Conservation (phyloP, 2,113 vertebrate species). For the Motacilla alba region DNA sequence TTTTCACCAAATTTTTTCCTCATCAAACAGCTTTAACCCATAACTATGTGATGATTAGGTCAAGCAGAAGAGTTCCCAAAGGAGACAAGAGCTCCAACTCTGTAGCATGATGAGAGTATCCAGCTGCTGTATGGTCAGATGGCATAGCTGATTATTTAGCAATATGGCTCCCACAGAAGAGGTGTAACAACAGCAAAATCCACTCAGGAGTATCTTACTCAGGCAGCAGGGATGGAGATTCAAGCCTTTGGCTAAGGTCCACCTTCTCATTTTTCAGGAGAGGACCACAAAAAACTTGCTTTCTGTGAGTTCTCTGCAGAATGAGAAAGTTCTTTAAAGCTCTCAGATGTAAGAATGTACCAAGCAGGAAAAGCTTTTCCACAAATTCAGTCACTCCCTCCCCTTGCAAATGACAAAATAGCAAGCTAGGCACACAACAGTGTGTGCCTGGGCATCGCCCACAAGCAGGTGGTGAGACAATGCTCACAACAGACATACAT, state of each 20-base stretch:
- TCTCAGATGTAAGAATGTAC: neutral
- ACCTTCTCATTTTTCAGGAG: neutral
- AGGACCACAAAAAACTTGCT: neutral
- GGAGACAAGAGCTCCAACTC: neutral
- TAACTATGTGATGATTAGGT: neutral
- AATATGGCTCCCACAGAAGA: neutral
- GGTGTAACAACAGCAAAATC: neutral
- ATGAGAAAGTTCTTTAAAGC: neutral
- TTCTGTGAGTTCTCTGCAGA: neutral
- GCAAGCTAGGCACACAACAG: neutral
- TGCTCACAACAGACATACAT: neutral
- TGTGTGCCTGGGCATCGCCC: fast-evolving
- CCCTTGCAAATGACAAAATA: neutral
- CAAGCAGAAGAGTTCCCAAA: neutral
- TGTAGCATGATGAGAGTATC: neutral
- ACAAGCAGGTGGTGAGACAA: fast-evolving
- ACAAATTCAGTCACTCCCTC: neutral
- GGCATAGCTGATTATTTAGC: neutral
- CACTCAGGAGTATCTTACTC: neutral
- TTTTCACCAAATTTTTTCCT: conserved; percentile 1
- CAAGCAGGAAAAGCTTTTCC: neutral
- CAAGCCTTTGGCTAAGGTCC: neutral
- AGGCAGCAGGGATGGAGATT: neutral
- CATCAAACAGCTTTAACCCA: neutral
- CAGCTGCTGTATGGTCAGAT: neutral